Percentiles rank a stretch among this genome's conserved stretches.
phyloP scores from a whole-genome alignment of 2,797 vertebrate species.

The Anniella stebbinsi region DNA sequence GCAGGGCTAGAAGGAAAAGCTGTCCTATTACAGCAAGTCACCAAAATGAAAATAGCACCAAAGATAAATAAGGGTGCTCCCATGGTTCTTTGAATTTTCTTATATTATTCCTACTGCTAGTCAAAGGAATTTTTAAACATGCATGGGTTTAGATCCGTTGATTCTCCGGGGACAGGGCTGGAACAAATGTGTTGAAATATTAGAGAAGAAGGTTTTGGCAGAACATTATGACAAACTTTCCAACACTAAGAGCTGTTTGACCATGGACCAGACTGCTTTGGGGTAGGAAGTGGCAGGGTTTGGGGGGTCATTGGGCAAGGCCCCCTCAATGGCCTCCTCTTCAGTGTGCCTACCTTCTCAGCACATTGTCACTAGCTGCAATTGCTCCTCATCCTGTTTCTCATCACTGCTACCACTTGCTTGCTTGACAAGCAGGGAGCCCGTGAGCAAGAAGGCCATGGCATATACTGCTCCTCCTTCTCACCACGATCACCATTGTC shows the following conservation, averaged over 20 bases:
- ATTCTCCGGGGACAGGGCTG: background rate
- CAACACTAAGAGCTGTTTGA: background rate
- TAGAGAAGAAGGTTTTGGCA: background rate
- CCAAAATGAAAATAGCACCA: background rate
- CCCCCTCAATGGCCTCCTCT: too few species aligned
- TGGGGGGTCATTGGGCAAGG: too few species aligned
- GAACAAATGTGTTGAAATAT: background rate
- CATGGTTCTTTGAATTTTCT: background rate
- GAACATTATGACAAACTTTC: background rate
- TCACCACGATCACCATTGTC: too few species aligned
- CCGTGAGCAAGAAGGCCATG: too few species aligned
- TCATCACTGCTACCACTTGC: too few species aligned
- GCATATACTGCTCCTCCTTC: too few species aligned
- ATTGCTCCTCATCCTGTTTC: too few species aligned
- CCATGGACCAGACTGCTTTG: background rate
- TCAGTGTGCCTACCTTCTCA: too few species aligned
- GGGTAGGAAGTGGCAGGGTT: too few species aligned
- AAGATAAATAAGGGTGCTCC: background rate
- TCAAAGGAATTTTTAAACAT: background rate
- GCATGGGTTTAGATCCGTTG: background rate
- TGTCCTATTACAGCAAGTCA: background rate
- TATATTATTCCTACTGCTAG: background rate
- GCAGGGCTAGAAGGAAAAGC: background rate
- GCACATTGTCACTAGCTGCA: too few species aligned
- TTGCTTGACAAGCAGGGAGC: too few species aligned